A percentile compares a stretch with the other conserved stretches of the same genome.
phyloP scores from a whole-genome alignment of 2,113 vertebrate species.

The Anguilla rostrata region DNA sequence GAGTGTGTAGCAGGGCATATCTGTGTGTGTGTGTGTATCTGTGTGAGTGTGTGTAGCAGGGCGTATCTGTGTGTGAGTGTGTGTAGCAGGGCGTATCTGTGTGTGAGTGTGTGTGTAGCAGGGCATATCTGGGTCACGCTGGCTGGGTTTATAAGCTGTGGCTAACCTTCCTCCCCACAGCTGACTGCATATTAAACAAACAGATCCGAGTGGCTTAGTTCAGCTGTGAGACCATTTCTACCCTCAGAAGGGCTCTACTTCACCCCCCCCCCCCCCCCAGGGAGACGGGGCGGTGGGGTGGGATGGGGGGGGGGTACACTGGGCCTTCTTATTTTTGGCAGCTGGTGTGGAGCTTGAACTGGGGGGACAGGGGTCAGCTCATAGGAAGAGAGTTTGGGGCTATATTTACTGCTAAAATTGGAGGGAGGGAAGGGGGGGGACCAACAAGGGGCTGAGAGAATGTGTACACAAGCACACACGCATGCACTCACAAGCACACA shows the following conservation, averaged over 20 bases:
- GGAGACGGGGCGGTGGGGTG: too few species aligned
- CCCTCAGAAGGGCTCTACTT: too few species aligned
- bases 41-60: too few species aligned
- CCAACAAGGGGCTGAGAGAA: constrained; percentile 32
- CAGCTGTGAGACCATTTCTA: constrained; percentile 48
- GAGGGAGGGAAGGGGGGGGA: constrained; percentile 42
- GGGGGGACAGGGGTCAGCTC: constrained; percentile 12
- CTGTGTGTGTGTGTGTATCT: too few species aligned
- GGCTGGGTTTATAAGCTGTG: constrained; percentile 73
- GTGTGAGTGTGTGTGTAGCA: constrained; percentile 21
- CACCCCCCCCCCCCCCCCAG: neutral
- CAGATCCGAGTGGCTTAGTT: constrained; percentile 68
- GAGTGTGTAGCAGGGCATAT: too few species aligned
- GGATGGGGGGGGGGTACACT: constrained; percentile 53
- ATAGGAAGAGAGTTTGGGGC: constrained; percentile 22
- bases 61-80: too few species aligned
- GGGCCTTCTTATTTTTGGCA: constrained; percentile 73
- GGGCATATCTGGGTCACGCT: constrained; percentile 65
- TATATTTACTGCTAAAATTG: constrained; percentile 27
- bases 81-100: neutral
- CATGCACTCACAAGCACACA: too few species aligned
- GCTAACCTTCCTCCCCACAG: constrained; percentile 73
- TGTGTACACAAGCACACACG: too few species aligned
- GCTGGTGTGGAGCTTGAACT: constrained; percentile 44
- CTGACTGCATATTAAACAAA: constrained; percentile 79